Evolutionary conservation across 2,113 vertebrate genomes (phyloP).

Genomic region (Mixornis gularis): DNA sequence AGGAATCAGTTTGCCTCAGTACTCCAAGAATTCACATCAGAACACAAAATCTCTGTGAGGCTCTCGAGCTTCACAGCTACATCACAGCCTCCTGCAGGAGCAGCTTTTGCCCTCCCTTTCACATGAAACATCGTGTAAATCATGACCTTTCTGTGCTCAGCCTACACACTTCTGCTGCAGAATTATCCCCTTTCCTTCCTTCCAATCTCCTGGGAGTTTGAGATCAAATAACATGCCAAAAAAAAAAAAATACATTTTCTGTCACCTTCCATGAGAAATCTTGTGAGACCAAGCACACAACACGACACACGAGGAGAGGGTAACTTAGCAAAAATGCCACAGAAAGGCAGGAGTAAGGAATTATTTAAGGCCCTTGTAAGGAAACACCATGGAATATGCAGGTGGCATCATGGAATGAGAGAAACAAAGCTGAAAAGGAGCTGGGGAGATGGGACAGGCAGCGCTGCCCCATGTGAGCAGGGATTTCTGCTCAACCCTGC

Average conservation of each 20-base stretch:
- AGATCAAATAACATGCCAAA: neutral
- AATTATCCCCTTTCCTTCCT: neutral
- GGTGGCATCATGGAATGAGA: neutral
- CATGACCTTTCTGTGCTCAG: neutral
- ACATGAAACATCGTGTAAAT: rapidly evolving
- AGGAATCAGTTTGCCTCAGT: neutral
- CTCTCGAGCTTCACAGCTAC: neutral
- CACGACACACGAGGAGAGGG: rapidly evolving
- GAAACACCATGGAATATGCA: neutral
- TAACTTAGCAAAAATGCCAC: neutral
- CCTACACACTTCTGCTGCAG: rapidly evolving
- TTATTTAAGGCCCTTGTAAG: neutral
- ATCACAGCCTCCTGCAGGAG: rapidly evolving
- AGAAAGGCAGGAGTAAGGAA: neutral
- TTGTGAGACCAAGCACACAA: neutral
- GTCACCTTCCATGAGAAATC: neutral
- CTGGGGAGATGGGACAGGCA: neutral
- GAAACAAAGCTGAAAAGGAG: neutral
- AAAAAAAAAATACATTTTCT: neutral
- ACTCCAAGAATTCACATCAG: neutral
- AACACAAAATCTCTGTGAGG: neutral
- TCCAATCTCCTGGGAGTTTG: neutral
- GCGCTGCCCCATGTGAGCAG: neutral
- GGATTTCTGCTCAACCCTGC: neutral
- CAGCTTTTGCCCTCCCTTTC: neutral